Percentiles rank a stretch among this genome's conserved stretches.
Conservation (phyloP, 2,113 vertebrate species). For the Danio rerio region GRCz12tu NC_133199.1:27662501-27663000, state of each 20-base stretch:
- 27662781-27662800: conserved; percentile 43
- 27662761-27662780: conserved; percentile 59
- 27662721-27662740: conserved; percentile 56
- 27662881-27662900: no score
- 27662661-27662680: conserved; percentile 73
- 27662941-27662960: neutral
- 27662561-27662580: conserved; percentile 61
- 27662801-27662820: conserved; percentile 32
- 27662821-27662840: conserved; percentile 58
- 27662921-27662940: conserved; percentile 10
- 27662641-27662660: conserved; percentile 69
- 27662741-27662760: conserved; percentile 61
- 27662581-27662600: conserved; percentile 45
- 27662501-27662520: conserved; percentile 57
- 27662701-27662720: conserved; percentile 71
- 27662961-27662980: neutral
- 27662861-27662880: conserved; percentile 56
- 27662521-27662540: conserved; percentile 72
- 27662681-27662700: conserved; percentile 70
- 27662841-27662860: conserved; percentile 58
- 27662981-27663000: neutral
- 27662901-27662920: neutral
- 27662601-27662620: conserved; percentile 61
- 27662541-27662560: conserved; percentile 63
- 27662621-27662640: conserved; percentile 75